Evolutionary conservation across 2,888 invertebrate genomes (phyloP), one percentile per base, ranked within the genome.

Genomic region (Gnatocerus cornutus): DNA sequence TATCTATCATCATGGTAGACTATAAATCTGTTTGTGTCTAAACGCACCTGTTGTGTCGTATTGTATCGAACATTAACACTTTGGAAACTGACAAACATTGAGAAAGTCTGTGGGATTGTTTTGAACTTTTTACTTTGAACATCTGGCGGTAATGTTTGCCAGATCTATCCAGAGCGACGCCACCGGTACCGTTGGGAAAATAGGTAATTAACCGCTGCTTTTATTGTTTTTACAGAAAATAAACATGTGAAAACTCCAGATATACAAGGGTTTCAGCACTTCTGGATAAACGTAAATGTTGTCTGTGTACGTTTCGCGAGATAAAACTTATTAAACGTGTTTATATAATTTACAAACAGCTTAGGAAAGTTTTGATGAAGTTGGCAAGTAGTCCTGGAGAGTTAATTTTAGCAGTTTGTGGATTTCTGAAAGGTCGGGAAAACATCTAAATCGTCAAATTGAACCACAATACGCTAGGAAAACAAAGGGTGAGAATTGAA

Each of bases 11-110:
- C 73, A 55, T 63, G 50, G 52, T 53, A 29, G 59, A 66, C 70
- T 50, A 71, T 74, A 74, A 74, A 73, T 74, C 74, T 66, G 69
- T 65, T 65, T 58, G 68, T 68, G 66, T 65, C 66, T 66, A 65
- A 68, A 61, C 68, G 74, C 74, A 74, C 74, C 74, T 74, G 74
- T 73, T 73, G 71, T 72, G 67, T 66, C 59, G 69, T 73, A 71
- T 73, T 73, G 53, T 65, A 69, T 65, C 71, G 67, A 66, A 62
- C 72, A 74, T 74, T 74, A 74, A 72, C 73, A 74, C 73, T 71
- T 68, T 48, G 53, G 59, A 73, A 71, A 61, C 71, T 69, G 72
- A 72, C 68, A 67, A 74, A 72, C 69, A 74, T 13, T 55, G 27
- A 64, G 71, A 71, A 71, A 69, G 33, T 61, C 61, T 52, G 58